Base-by-base conservation (phyloP, 2,113 vertebrate species). In the Ctenomys sociabilis region DNA sequence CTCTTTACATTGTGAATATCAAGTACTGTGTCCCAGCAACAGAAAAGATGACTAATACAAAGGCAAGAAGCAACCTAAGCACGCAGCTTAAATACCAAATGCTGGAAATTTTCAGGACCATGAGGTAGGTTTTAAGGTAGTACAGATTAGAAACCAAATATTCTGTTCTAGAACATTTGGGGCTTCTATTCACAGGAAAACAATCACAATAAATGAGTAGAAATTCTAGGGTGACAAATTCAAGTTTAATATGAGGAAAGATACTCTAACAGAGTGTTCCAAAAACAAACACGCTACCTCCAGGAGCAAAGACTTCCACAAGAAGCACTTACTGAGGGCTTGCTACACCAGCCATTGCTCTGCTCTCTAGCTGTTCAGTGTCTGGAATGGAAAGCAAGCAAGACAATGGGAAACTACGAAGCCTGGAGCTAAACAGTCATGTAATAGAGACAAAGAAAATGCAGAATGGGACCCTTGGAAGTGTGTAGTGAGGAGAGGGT, bases 141-240 rank as follows among this genome's bases (percentile, higher is more conserved):
- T 59, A 85, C 83, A 52, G 85, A 68, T 90, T 64, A 94, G 70
- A 92, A 96, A 82, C 77, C 63, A 77, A 70, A 89, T 64, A 93
- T 32, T 30, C n/a, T 85, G 43, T 68, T 84, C 68, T 83, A 81
- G 63, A 94, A 94, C 95, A 97, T 63, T 16, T 61, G 35, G 2
- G 35, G 2, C 54, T 66, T 87, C 45, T 49, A 66, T 66, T 80
- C 73, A 49, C 7, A 83, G n/a, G 37, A 91, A 82, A 64, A 49
- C 24, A 88, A 80, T 54, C 45, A 77, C 21, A 96, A 54, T 86
- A 52, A 92, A 94, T 61, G 24, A 92, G 21, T 45, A 85, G 21
- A 68, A 64, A 92, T 49, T 80, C 89, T 72, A 73, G 28, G 19
- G 84, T 66, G 12, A 92, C 73, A 91, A 92, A 83, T 93, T 90